Evolutionary conservation across 2,888 invertebrate genomes (phyloP).

Genomic region (Cryptocheilus praepositus): DNA sequence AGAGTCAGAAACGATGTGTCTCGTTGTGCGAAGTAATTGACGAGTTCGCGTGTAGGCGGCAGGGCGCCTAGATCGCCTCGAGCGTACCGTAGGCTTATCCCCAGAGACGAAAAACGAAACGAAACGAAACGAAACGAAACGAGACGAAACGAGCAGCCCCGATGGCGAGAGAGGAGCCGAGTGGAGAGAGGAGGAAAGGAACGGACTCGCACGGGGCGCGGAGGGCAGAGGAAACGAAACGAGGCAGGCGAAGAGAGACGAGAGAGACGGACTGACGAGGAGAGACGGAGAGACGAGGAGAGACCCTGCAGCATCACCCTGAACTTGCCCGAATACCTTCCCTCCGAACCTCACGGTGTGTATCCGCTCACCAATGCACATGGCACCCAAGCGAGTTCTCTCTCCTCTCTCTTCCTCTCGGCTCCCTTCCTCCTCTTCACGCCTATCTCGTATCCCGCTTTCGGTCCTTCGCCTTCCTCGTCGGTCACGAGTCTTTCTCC

Average conservation of each 20-base stretch:
- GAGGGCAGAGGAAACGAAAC: slow-evolving; percentile 9
- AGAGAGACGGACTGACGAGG: slow-evolving; percentile 12
- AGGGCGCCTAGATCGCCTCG: slow-evolving; percentile 67
- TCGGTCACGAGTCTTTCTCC: slow-evolving; percentile 28
- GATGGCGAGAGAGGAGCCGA: slow-evolving; percentile 26
- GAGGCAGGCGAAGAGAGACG: slow-evolving; percentile 9
- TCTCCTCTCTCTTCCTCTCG: slow-evolving; percentile 49
- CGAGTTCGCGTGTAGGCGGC: slow-evolving; percentile 71
- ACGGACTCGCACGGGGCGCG: slow-evolving; percentile 38
- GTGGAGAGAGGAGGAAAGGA: slow-evolving; percentile 23
- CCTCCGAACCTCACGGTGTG: slow-evolving; percentile 59
- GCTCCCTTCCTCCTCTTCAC: slow-evolving; percentile 38
- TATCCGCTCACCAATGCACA: slow-evolving; percentile 66
- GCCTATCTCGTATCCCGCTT: slow-evolving; percentile 30
- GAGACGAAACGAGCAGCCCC: slow-evolving; percentile 29
- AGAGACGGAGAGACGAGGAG: slow-evolving; percentile 12
- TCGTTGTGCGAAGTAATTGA: slow-evolving; percentile 73
- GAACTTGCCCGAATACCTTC: slow-evolving; percentile 68
- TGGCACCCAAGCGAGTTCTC: slow-evolving; percentile 65
- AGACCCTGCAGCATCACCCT: slow-evolving; percentile 61
- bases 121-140: slow-evolving; percentile 26
- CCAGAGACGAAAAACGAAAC: slow-evolving; percentile 51
- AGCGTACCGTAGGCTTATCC: slow-evolving; percentile 58
- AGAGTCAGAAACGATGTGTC: slow-evolving; percentile 62
- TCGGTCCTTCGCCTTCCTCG: slow-evolving; percentile 31